Evolutionary conservation across 2,113 vertebrate genomes (phyloP).

Genomic region (Sinocyclocheilus anshuiensis): DNA sequence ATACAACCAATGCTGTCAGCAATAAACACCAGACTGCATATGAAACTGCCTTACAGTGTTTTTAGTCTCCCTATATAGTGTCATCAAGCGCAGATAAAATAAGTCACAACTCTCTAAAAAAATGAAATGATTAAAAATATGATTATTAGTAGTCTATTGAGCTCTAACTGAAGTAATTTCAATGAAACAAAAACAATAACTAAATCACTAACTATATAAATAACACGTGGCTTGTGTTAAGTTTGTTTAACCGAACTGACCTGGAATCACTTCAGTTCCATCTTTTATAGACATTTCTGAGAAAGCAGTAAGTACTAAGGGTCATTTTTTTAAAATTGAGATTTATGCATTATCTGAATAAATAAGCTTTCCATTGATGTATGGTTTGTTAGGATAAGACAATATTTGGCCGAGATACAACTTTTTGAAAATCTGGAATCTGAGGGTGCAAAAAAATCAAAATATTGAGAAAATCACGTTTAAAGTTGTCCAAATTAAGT

Average conservation of each 20-base stretch:
- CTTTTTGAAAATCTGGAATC: too few relatives aligned
- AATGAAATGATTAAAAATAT: background rate
- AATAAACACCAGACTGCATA: conserved; percentile 3
- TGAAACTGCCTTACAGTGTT: background rate
- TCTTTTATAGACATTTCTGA: background rate
- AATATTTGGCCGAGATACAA: too few relatives aligned
- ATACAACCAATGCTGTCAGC: conserved; percentile 8
- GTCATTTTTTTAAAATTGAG: too few relatives aligned
- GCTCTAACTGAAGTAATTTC: background rate
- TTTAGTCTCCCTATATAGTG: background rate
- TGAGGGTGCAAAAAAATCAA: too few relatives aligned
- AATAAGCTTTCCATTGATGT: too few relatives aligned
- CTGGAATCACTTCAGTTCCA: background rate
- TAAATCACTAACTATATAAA: background rate
- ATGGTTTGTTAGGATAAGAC: too few relatives aligned
- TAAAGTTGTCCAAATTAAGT: too few relatives aligned
- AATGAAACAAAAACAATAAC: background rate
- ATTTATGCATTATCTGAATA: too few relatives aligned
- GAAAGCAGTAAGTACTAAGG: background rate
- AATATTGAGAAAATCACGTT: too few relatives aligned
- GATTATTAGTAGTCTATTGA: background rate
- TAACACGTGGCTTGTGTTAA: background rate
- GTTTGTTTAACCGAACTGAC: background rate
- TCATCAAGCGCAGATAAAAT: background rate
- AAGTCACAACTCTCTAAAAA: background rate